These are phyloP conservation scores for Rattus norvegicus DNA, from an alignment of 2,113 vertebrate genomes.

Conservation along the genomic window DNA sequence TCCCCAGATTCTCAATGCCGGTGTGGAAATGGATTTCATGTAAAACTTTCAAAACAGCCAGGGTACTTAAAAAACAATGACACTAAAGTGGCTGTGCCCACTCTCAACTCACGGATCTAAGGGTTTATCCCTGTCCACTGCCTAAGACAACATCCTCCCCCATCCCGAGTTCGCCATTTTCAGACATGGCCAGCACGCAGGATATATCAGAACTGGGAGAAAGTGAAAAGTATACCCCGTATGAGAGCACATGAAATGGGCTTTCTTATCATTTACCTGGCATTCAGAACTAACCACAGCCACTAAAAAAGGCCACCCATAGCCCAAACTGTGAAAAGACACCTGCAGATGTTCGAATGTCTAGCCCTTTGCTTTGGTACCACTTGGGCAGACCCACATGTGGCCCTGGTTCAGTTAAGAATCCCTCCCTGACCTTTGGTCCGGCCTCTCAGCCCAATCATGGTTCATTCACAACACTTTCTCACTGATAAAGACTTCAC, in stretches of 20 bases:
- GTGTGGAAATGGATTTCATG: background rate
- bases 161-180: background rate
- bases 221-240: background rate
- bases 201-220: background rate
- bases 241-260: background rate
- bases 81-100: background rate
- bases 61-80: slow-evolving; percentile 26
- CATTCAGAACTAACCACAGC: background rate
- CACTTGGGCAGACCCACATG: background rate
- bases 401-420: slow-evolving; percentile 36
- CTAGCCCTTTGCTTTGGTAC: background rate
- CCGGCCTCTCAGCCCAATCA: background rate
- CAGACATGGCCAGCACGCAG: background rate
- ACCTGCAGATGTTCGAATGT: background rate
- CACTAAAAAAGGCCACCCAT: background rate
- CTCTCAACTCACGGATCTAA: background rate
- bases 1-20: slow-evolving; percentile 28
- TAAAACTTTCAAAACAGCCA: slow-evolving; percentile 36
- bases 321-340: background rate
- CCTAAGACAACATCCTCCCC: background rate
- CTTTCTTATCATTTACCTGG: background rate
- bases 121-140: background rate
- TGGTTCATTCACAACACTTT: background rate
- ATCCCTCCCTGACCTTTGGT: background rate
- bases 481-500: background rate